phyloP scores from a whole-genome alignment of 2,113 vertebrate species.

The Propithecus coquereli region DNA sequence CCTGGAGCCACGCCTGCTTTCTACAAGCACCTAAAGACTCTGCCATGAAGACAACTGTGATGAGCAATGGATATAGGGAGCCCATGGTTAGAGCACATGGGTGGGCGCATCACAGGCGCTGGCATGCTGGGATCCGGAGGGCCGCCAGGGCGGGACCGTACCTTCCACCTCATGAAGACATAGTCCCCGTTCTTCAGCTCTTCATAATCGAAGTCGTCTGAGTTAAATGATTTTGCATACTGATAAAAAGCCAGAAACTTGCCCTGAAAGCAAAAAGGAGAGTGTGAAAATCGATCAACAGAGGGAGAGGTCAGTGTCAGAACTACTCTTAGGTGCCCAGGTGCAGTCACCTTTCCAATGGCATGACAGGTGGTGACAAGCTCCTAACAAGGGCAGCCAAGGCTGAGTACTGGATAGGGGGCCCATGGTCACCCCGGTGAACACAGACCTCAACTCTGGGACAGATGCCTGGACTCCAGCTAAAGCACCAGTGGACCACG shows the following conservation, averaged over 20 bases:
- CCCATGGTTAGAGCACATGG: not conserved
- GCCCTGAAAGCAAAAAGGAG: slow-evolving; percentile 83
- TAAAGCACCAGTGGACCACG: rapidly evolving
- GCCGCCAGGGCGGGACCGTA: slow-evolving; percentile 61
- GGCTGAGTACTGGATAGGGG: not conserved
- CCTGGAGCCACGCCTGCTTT: not conserved
- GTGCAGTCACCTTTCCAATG: not conserved
- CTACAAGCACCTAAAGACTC: not conserved
- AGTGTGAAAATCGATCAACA: not conserved
- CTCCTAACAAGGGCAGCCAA: not conserved
- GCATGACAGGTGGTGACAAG: rapidly evolving
- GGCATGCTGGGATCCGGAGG: no score
- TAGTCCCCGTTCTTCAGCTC: slow-evolving; percentile 95
- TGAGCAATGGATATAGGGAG: not conserved
- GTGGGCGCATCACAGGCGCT: not conserved
- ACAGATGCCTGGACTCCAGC: not conserved
- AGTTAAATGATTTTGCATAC: slow-evolving; percentile 98
- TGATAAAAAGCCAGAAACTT: slow-evolving; percentile 99
- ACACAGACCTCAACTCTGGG: not conserved
- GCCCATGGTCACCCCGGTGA: not conserved
- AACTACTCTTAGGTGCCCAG: no score
- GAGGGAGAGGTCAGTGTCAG: not conserved
- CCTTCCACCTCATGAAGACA: slow-evolving; percentile 99
- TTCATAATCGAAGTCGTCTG: slow-evolving; percentile 96
- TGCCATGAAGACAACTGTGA: not conserved